phyloP scores from a whole-genome alignment of 1,140 invertebrate species.

The Euwallacea fornicatus region DNA sequence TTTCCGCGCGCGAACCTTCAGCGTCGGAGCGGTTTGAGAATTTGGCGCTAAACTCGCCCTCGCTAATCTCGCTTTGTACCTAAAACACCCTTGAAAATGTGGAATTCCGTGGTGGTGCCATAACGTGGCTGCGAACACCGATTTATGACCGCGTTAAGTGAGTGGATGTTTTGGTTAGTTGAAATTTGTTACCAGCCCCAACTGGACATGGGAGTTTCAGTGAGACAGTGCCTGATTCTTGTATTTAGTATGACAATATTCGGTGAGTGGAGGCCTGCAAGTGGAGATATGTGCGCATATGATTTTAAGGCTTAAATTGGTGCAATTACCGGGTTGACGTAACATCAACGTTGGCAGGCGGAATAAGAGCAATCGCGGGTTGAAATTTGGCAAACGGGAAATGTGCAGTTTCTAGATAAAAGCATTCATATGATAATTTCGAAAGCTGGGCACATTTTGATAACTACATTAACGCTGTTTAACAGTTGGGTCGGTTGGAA shows the following conservation, averaged over 20 bases:
- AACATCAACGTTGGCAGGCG: no score
- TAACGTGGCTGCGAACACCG: not conserved
- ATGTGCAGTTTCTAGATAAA: no score
- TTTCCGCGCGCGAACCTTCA: slow-evolving; percentile 7
- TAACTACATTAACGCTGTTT: no score
- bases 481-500: no score
- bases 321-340: no score
- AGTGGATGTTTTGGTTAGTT: not conserved
- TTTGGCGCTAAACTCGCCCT: not conserved
- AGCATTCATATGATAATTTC: no score
- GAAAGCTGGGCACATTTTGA: no score
- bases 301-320: not conserved
- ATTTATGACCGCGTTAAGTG: not conserved
- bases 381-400: no score
- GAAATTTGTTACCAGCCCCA: not conserved
- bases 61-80: not conserved
- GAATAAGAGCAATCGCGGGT: no score
- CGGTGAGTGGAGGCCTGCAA: not conserved
- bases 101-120: not conserved
- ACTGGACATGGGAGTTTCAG: not conserved
- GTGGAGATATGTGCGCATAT: not conserved
- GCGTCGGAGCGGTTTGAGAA: not conserved
- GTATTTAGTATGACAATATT: not conserved
- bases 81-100: not conserved
- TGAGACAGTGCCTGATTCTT: not conserved